Evolutionary conservation across 2,888 invertebrate genomes (phyloP), one percentile per base, ranked within the genome.

Genomic region (Eupeodes luniger): DNA sequence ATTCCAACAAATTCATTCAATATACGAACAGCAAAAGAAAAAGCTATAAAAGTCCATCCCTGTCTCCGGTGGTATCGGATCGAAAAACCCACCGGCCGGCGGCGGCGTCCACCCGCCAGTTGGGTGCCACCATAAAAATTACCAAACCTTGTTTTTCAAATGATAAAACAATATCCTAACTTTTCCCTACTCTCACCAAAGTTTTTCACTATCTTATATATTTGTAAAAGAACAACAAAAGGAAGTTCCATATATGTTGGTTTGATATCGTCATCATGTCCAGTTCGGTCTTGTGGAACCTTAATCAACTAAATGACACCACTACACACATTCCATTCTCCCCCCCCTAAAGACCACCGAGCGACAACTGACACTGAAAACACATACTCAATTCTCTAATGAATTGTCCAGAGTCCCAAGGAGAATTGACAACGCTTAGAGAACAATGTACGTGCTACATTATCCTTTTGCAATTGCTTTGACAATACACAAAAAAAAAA

Each of bases 261-360:
- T 44, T 66, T 64, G 77, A 67, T 49, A 83, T 40, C 40, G 40
- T 47, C 59, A 47, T 49, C 49, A 55, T 12, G 69, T 53, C 67
- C 62, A 14, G 47, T 66, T 49, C 49, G 27, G 53, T 44, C 53
- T 79, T 61, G 59, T 74, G 59, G 67, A 66, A 79, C 75, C 76
- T 70, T 76, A 80, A 80, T 85, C 80, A 80, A 64, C 69, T 16
- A 80, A 85, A 79, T 70, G 67, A 75, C 74, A 84, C 49, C 55
- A 70, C 70, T 36, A 62, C 16, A 69, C 57, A 67, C 70, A 51
- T 53, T 11, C 44, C 10, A 10, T 10, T 11, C 9, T 11, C 4
- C 69, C 47, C 1, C 1, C 53, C 53, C 19, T 12, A 51, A 0
- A 36, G 4, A 6, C 49, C 6, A 27, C 27, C 27, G 1, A 27